phyloP scores from a whole-genome alignment of 64 coral and sea anemone species.

The Montipora cactus region DNA sequence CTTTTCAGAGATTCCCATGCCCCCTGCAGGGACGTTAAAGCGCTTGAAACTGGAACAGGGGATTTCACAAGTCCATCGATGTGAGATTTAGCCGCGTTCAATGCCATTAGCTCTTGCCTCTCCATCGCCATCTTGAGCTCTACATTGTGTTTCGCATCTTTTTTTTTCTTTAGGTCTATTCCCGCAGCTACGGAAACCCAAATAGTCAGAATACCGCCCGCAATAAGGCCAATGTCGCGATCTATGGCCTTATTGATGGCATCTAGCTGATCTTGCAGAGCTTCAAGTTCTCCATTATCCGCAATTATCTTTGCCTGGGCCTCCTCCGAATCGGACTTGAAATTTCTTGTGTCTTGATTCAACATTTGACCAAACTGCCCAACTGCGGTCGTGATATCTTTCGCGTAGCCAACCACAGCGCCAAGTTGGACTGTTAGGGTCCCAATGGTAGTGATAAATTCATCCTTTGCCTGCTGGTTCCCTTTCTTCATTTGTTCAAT shows the following conservation, averaged over 20 bases:
- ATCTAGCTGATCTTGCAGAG: slow-evolving; percentile 53
- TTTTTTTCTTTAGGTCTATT: slow-evolving; percentile 73
- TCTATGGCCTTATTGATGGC: slow-evolving; percentile 75
- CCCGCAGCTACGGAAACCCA: slow-evolving; percentile 64
- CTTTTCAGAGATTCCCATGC: too few species aligned
- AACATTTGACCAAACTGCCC: slow-evolving; percentile 22
- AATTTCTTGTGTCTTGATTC: slow-evolving; percentile 58
- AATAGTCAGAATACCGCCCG: slow-evolving; percentile 49
- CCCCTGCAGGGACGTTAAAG: too few species aligned
- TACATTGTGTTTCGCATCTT: slow-evolving; percentile 60
- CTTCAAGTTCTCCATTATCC: slow-evolving; percentile 46
- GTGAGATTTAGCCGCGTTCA: slow-evolving; percentile 34
- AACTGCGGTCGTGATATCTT: slow-evolving; percentile 27
- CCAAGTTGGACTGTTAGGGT: slow-evolving; percentile 30
- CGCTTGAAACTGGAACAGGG: too few species aligned
- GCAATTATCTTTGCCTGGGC: slow-evolving; percentile 61
- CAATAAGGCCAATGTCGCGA: slow-evolving; percentile 68
- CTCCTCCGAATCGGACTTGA: slow-evolving; percentile 61
- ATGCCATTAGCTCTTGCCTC: slow-evolving; percentile 62
- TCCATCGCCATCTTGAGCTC: slow-evolving; percentile 62
- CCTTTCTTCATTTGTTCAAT: slow-evolving; percentile 41
- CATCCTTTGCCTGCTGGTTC: slow-evolving; percentile 40
- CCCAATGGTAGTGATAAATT: slow-evolving; percentile 27
- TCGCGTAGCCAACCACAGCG: not conserved
- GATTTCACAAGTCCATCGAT: too few species aligned